These are phyloP conservation scores for Drosophila putrida DNA, from an alignment of 2,888 invertebrate species.

Conservation along the genomic window DNA sequence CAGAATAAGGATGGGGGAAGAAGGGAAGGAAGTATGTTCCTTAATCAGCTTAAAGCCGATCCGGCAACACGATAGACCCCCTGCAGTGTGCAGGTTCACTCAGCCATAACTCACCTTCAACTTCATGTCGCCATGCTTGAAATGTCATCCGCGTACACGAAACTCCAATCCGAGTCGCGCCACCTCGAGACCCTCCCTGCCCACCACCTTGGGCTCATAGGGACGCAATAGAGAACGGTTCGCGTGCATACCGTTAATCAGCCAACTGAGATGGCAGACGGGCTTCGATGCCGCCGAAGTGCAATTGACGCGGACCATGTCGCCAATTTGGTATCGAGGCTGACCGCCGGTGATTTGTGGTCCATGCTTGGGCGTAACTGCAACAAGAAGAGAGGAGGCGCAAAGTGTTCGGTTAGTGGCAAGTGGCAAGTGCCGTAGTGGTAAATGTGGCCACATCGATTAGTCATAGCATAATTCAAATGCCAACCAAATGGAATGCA, in stretches of 20 bases:
- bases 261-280: constrained; percentile 93
- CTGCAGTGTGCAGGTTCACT: background rate
- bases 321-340: constrained; percentile 93
- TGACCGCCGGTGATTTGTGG: constrained; percentile 93
- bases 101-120: constrained; percentile 88
- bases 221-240: constrained; percentile 86
- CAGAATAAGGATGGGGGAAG: constrained; percentile 5
- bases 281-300: constrained; percentile 93
- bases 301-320: constrained; percentile 93
- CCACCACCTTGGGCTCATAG: constrained; percentile 87
- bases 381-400: constrained; percentile 75
- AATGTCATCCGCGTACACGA: constrained; percentile 92
- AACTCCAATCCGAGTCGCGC: constrained; percentile 92
- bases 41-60: constrained; percentile 68
- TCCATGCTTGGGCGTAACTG: constrained; percentile 92
- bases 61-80: constrained; percentile 7
- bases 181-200: constrained; percentile 90
- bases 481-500: background rate
- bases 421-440: constrained; percentile 1
- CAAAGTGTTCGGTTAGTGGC: background rate
- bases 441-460: constrained; percentile 41
- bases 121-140: constrained; percentile 94
- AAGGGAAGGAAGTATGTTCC: background rate
- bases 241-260: constrained; percentile 93
- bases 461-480: constrained; percentile 29